Evolutionary conservation across 1,140 invertebrate genomes (phyloP), one percentile per base, ranked within the genome.

Genomic region (Bombus breviceps): DNA sequence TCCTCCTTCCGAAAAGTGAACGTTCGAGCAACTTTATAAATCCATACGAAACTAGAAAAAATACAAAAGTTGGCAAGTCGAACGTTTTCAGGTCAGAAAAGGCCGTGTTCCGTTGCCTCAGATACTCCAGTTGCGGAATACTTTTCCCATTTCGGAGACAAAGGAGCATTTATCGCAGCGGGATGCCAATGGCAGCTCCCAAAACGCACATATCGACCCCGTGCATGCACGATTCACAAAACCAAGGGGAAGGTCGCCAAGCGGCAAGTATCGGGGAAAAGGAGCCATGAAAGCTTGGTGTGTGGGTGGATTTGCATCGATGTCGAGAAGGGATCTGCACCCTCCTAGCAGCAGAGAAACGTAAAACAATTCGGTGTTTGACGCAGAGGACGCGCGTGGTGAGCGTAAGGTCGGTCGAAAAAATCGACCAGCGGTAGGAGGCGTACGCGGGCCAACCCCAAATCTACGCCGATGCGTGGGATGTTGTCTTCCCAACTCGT

Each of bases 221-320:
- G n/a, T 68, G 57, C 78, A 74, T 78, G 59, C 78, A 25, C 69
- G 87, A 85, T 88, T 85, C 86, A 43, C 13, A 59, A 75, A 81
- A 75, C 69, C 72, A 47, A 43, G 88, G 88, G 77, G 53, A 74
- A 32, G 57, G 37, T 39, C n/a, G 43, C n/a, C 47, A 34, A 32
- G 53, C 25, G 47, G 76, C 22, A 74, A 82, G 47, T 79, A 78
- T 85, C 83, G 43, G 62, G 75, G 47, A 59, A 37, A 77, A 83
- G 83, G 83, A 59, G 57, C 25, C 28, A 79, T 62, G 76, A 72
- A 80, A 64, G 81, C 53, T n/a, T 72, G n/a, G 57, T 34, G 75
- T 47, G 86, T 13, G 66, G 76, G 77, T 77, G 88, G 82, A 89
- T 89, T 88, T 88, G 88, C 88, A 89, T 89, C 83, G 41, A 62